Evolutionary conservation across 2,797 vertebrate species (phyloP).

Genomic region (Acrocephalus scirpaceus): DNA sequence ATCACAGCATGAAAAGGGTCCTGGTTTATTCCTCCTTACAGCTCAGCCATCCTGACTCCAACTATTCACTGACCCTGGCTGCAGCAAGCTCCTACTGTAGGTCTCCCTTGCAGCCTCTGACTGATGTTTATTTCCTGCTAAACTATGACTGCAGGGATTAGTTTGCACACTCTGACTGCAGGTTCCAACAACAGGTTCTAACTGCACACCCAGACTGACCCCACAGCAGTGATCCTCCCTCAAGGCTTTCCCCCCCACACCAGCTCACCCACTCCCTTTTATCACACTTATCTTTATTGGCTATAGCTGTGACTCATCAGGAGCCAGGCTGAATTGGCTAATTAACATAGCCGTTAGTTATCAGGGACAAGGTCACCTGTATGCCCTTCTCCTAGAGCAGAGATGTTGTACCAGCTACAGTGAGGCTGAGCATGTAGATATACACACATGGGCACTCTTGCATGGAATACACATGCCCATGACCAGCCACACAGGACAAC

Average conservation of each 20-base stretch:
- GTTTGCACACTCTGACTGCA: background rate
- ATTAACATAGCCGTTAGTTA: background rate
- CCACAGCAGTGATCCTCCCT: background rate
- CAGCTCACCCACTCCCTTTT: background rate
- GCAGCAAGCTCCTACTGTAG: background rate
- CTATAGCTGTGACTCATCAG: background rate
- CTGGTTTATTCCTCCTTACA: background rate
- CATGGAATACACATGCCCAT: rapidly evolving
- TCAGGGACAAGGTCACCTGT: background rate
- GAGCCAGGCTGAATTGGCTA: background rate
- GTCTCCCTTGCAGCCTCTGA: background rate
- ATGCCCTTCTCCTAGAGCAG: background rate
- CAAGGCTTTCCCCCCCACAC: background rate
- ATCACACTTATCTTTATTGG: background rate
- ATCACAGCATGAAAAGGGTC: background rate
- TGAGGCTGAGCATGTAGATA: rapidly evolving
- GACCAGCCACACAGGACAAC: background rate
- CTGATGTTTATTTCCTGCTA: background rate
- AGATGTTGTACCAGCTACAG: background rate
- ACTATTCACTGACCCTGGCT: background rate
- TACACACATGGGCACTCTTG: rapidly evolving
- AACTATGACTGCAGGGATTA: background rate
- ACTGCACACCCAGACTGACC: background rate
- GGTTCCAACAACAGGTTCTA: background rate
- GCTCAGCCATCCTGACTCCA: background rate